Conservation (phyloP, 2,888 invertebrate genomes). For the Ormyrus thymus region DNA sequence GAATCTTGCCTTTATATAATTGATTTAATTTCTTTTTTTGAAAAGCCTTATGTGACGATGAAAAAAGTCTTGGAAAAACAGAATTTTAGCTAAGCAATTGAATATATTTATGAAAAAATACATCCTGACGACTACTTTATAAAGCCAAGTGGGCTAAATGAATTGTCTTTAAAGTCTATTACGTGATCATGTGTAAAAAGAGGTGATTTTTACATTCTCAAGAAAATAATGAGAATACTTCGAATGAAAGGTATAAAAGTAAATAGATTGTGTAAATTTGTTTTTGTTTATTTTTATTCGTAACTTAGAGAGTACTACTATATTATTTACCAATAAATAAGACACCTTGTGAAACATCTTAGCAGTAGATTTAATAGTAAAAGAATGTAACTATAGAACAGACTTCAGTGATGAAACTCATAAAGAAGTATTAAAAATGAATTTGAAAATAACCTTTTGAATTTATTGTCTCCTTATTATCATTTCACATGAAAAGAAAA, state of each 20-base stretch:
- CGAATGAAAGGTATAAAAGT: constrained; percentile 34
- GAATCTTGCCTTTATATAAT: background rate
- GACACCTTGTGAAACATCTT: constrained; percentile 40
- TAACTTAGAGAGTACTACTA: constrained; percentile 3
- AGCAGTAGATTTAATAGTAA: constrained; percentile 38
- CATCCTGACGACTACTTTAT: constrained; percentile 33
- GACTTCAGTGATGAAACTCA: constrained; percentile 39
- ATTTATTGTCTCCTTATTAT: constrained; percentile 48
- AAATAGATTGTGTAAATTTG: constrained; percentile 25
- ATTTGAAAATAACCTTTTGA: constrained; percentile 31
- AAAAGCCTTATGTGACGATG: constrained; percentile 24
- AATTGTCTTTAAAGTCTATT: constrained; percentile 26
- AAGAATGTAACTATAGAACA: constrained; percentile 46
- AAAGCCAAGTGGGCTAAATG: constrained; percentile 23
- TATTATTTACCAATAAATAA: background rate
- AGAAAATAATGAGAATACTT: constrained; percentile 27
- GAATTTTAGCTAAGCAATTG: constrained; percentile 31
- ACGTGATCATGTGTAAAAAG: constrained; percentile 27
- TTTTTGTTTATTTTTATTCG: constrained; percentile 49
- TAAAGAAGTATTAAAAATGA: constrained; percentile 40
- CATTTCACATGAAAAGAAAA: constrained; percentile 15
- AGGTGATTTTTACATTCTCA: constrained; percentile 19
- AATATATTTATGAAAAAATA: constrained; percentile 12
- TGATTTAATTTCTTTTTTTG: constrained; percentile 29
- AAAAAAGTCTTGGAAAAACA: constrained; percentile 39